A percentile compares a stretch with the other conserved stretches of the same genome.
Conservation (phyloP, 1,140 invertebrate species). For the Leptopilina clavipes region DNA sequence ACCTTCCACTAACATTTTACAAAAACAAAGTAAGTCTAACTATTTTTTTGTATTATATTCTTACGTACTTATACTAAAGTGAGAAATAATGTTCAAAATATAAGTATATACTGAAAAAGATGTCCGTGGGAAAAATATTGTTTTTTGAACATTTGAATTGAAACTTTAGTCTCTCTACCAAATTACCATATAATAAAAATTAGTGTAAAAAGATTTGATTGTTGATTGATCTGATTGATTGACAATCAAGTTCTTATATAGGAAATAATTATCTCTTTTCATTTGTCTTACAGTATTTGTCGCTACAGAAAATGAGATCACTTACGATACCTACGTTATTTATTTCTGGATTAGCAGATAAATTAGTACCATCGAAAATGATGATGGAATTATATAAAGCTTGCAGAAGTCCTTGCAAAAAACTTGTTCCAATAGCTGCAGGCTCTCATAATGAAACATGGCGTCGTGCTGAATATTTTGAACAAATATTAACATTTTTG, state of each 20-base stretch:
- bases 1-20: slow-evolving; percentile 84
- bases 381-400: slow-evolving; percentile 84
- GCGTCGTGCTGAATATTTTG: slow-evolving; percentile 80
- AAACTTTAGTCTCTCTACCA: too few relatives aligned
- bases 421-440: slow-evolving; percentile 81
- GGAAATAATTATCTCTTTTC: slow-evolving; percentile 60
- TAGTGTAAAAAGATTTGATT: too few relatives aligned
- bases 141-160: slow-evolving; percentile 21
- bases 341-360: slow-evolving; percentile 88
- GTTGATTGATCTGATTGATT: too few relatives aligned
- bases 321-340: slow-evolving; percentile 84
- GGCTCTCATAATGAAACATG: slow-evolving; percentile 94
- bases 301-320: slow-evolving; percentile 81
- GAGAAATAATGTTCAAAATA: too few relatives aligned
- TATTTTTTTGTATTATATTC: too few relatives aligned
- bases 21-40: slow-evolving; percentile 84
- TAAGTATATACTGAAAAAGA: too few relatives aligned
- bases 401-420: slow-evolving; percentile 83
- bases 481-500: slow-evolving; percentile 77
- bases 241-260: too few relatives aligned
- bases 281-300: slow-evolving; percentile 80
- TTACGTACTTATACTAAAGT: too few relatives aligned
- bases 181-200: too few relatives aligned
- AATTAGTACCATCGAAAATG: slow-evolving; percentile 90
- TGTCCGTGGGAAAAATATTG: too few relatives aligned